Conservation (phyloP, 1,140 invertebrate species). For the Euura saliciscinereae region DNA sequence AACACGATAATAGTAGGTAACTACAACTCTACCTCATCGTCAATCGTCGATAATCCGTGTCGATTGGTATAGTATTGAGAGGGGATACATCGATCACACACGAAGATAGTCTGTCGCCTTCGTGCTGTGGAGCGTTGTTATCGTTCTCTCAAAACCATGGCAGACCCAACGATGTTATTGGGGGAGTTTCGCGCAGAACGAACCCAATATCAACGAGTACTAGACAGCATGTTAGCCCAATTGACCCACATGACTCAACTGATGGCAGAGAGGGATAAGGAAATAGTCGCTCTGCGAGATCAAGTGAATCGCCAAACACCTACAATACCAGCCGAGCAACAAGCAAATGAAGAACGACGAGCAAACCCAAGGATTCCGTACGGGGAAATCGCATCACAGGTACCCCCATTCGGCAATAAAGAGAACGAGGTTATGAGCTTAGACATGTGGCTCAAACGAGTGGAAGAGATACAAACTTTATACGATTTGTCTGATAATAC, state of each 20-base stretch:
- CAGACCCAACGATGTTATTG: background rate
- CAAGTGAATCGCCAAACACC: background rate
- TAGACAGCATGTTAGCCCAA: background rate
- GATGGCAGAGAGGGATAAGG: background rate
- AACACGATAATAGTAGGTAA: too few species aligned
- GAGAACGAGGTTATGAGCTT: background rate
- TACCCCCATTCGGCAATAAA: background rate
- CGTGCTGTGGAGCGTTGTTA: background rate
- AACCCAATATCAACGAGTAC: background rate
- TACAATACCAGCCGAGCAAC: background rate
- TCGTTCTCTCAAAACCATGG: background rate
- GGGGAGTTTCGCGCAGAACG: background rate
- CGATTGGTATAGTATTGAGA: background rate
- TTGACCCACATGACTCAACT: background rate
- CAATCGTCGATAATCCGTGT: too few species aligned
- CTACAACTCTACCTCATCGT: too few species aligned
- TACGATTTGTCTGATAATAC: background rate
- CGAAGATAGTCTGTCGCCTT: background rate
- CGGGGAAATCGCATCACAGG: background rate
- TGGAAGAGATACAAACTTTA: background rate
- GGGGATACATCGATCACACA: background rate
- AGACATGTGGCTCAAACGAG: background rate
- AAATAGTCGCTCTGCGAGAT: background rate
- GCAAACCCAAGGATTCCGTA: background rate
- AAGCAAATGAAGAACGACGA: background rate